Evolutionary conservation across 2,797 vertebrate genomes (phyloP).

Genomic region (Rhadinocentrus ornatus): DNA sequence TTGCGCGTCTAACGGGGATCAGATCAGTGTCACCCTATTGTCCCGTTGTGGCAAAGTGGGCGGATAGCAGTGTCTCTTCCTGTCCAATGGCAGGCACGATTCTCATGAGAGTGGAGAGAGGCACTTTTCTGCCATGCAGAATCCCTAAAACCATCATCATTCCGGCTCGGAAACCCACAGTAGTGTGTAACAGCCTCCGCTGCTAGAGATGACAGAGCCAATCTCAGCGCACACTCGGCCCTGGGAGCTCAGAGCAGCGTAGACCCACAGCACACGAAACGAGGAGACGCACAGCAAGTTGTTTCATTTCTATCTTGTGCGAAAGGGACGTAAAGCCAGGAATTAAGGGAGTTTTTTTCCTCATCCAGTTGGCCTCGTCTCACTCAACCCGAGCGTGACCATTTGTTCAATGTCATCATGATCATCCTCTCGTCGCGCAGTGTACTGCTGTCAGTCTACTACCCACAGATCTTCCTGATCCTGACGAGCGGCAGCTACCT

Average conservation of each 20-base stretch:
- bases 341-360: slow-evolving; percentile 63
- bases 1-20: slow-evolving; percentile 68
- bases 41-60: slow-evolving; percentile 85
- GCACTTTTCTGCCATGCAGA: slow-evolving; percentile 85
- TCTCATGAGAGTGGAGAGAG: slow-evolving; percentile 86
- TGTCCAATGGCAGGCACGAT: slow-evolving; percentile 92
- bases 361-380: slow-evolving; percentile 57
- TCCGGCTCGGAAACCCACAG: slow-evolving; percentile 83
- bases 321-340: slow-evolving; percentile 74
- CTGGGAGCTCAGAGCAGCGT: slow-evolving; percentile 83
- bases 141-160: slow-evolving; percentile 89
- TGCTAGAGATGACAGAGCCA: slow-evolving; percentile 88
- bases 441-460: slow-evolving; percentile 96
- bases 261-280: slow-evolving; percentile 75
- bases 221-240: slow-evolving; percentile 82
- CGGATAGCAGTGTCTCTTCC: slow-evolving; percentile 86
- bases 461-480: slow-evolving; percentile 98
- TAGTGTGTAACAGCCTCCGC: slow-evolving; percentile 84
- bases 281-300: slow-evolving; percentile 55
- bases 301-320: slow-evolving; percentile 63
- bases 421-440: slow-evolving; percentile 94
- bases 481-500: slow-evolving; percentile 99
- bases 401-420: slow-evolving; percentile 90
- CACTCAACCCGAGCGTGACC: slow-evolving; percentile 70
- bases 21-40: slow-evolving; percentile 86